These are phyloP conservation scores for Acromyrmex echinatior DNA, from an alignment of 1,140 invertebrate species.

Conservation along the genomic window DNA sequence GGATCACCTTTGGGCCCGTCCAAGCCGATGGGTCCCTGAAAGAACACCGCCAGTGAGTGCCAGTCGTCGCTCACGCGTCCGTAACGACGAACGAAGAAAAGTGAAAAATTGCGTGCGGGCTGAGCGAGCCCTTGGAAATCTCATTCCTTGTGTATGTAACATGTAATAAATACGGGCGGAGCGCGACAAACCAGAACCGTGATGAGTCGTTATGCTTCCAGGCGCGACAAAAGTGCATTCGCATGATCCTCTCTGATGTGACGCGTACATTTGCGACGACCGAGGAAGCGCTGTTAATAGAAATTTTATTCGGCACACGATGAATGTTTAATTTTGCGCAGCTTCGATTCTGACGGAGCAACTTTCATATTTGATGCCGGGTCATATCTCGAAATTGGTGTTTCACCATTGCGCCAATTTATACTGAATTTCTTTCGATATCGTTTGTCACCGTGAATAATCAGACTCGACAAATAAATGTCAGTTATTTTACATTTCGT, in stretches of 20 bases:
- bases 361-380: slow-evolving; percentile 23
- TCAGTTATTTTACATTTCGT: neutral
- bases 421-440: slow-evolving; percentile 29
- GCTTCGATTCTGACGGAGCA: slow-evolving; percentile 38
- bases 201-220: slow-evolving; percentile 77
- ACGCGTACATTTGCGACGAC: neutral
- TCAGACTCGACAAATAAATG: neutral
- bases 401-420: neutral
- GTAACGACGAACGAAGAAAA: slow-evolving; percentile 50
- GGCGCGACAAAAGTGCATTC: slow-evolving; percentile 72
- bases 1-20: slow-evolving; percentile 97
- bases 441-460: slow-evolving; percentile 1
- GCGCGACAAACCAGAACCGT: slow-evolving; percentile 60
- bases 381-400: neutral
- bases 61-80: slow-evolving; percentile 22
- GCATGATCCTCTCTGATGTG: slow-evolving; percentile 39
- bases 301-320: slow-evolving; percentile 45
- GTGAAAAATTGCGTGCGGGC: slow-evolving; percentile 71
- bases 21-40: slow-evolving; percentile 96
- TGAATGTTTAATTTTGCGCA: slow-evolving; percentile 25
- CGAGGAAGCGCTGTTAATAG: slow-evolving; percentile 29
- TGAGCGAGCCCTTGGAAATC: slow-evolving; percentile 59
- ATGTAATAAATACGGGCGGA: slow-evolving; percentile 53
- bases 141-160: slow-evolving; percentile 69
- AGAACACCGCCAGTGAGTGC: slow-evolving; percentile 73